phyloP scores from a whole-genome alignment of 2,888 invertebrate genomes.

The Temnothorax unifasciatus region DNA sequence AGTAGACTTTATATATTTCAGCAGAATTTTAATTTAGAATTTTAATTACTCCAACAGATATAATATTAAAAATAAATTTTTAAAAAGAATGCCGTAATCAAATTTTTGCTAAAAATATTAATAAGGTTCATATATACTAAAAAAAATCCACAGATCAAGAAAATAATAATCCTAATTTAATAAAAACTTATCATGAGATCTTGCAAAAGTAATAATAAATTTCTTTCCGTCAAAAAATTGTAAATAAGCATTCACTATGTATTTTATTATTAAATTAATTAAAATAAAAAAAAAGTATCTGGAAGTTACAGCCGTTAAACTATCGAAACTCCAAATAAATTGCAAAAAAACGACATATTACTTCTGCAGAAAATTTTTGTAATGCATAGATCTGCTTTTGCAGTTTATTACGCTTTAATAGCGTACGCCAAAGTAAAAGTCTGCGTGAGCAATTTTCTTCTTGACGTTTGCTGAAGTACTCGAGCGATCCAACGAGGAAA shows the following conservation, averaged over 20 bases:
- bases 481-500: slow-evolving; percentile 36
- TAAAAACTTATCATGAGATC: background rate
- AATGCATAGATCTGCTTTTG: slow-evolving; percentile 5
- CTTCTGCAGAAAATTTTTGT: background rate
- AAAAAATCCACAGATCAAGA: background rate
- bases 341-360: background rate
- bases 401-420: slow-evolving; percentile 45
- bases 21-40: background rate
- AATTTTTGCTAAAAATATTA: background rate
- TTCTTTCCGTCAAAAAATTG: background rate
- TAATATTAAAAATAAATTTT: background rate
- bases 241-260: background rate
- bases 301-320: background rate
- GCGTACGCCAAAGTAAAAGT: slow-evolving; percentile 46
- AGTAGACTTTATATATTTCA: background rate
- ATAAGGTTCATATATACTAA: background rate
- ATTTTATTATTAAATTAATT: background rate
- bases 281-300: background rate
- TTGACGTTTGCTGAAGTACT: slow-evolving; percentile 46
- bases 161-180: background rate
- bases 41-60: background rate
- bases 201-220: background rate
- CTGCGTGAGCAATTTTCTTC: slow-evolving; percentile 45
- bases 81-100: background rate
- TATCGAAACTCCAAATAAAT: background rate